Base-by-base conservation (phyloP, 2,797 vertebrate species). In the Lophius americanus region DNA sequence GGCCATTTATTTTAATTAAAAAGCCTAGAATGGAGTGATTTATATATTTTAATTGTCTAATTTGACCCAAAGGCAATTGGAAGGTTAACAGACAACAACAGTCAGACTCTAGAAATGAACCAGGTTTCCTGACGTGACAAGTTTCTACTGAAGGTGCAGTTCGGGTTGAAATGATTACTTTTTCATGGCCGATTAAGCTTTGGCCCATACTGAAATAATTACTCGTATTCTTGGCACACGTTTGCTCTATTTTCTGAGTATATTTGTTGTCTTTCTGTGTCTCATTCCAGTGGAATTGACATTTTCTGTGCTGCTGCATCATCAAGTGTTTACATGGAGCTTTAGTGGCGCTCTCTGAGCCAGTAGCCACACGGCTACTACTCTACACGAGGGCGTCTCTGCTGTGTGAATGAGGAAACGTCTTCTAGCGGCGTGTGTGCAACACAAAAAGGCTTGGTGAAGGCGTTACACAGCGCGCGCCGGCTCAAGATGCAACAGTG, bases 391-490 rank as follows among this genome's bases (percentile, higher is more conserved):
- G 37, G 50, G 58, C 1, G 0, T 12, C 44, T 53, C 59, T 73
- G 47, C 56, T 55, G 59, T 38, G 58, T 68, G 69, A 63, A 67
- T 67, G 61, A 69, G 46, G 62, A 68, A 81, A 70, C 77, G 65
- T 53, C 61, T 75, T 50, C 42, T 66, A 48, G 66, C 0, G 46
- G 55, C 41, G 67, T 23, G 51, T 58, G 35, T 53, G 50, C 70
- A 46, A 37, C 52, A 44, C 46, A 54, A 41, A 42, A 38, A 51
- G 52, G 51, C 60, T 51, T 39, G 50, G 51, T 32, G 35, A 32
- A 60, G 60, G 64, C 70, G 57, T 72, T 55, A 59, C n/a, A 58
- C 61, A 61, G 44, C 39, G 73, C 52, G 46, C 55, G 47, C 60
- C 59, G 65, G 76, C 73, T 63, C 55, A 56, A 59, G 42, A 39